Percentiles rank a stretch among this genome's conserved stretches.
Evolutionary conservation across 2,888 invertebrate species (phyloP).

Genomic region (Patella pellucida): DNA sequence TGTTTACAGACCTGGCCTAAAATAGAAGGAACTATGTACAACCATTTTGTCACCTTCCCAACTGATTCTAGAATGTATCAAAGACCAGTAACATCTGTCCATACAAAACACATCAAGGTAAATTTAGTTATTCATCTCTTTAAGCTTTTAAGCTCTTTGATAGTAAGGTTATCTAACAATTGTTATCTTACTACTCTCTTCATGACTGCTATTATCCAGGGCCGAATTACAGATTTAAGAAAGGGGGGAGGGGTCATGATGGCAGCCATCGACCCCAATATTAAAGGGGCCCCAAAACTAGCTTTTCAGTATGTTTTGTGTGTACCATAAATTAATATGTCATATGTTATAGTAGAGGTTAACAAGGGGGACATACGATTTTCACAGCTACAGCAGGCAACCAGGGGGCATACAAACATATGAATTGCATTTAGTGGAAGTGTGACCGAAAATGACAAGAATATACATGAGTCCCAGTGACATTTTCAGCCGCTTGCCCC

Average conservation of each 20-base stretch:
- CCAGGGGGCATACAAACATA: too few relatives aligned
- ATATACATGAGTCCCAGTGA: too few relatives aligned
- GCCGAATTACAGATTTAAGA: neutral
- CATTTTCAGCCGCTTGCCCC: too few relatives aligned
- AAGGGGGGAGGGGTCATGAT: neutral
- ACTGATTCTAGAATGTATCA: slow-evolving; percentile 64
- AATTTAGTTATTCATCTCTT: slow-evolving; percentile 2
- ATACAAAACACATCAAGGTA: slow-evolving; percentile 66
- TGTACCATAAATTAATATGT: too few relatives aligned
- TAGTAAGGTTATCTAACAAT: too few relatives aligned
- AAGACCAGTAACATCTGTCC: slow-evolving; percentile 63
- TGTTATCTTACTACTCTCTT: neutral
- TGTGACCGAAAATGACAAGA: too few relatives aligned
- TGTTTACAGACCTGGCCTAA: slow-evolving; percentile 59
- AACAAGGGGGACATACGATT: too few relatives aligned
- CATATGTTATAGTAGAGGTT: too few relatives aligned
- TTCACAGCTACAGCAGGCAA: too few relatives aligned
- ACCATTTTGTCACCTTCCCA: slow-evolving; percentile 68
- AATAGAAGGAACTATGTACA: slow-evolving; percentile 53
- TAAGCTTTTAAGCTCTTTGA: too few relatives aligned
- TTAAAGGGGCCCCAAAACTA: too few relatives aligned
- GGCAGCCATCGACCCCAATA: neutral
- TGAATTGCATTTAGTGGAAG: too few relatives aligned
- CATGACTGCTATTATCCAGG: neutral
- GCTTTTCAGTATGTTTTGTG: neutral